Evolutionary conservation across 2,888 invertebrate species (phyloP).

Genomic region (Elmis aenea): DNA sequence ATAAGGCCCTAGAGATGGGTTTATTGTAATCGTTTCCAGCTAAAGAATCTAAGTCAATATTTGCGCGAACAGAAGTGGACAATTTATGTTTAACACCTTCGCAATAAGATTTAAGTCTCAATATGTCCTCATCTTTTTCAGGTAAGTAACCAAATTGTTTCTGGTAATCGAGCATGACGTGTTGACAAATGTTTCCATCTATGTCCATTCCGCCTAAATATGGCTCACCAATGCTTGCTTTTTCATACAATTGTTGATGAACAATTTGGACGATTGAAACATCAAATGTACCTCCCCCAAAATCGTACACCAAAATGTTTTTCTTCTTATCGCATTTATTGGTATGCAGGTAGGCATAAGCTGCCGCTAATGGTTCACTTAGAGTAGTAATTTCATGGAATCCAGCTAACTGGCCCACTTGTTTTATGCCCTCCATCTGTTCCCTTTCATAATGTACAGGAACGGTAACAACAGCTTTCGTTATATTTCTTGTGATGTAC

Average conservation of each 20-base stretch:
- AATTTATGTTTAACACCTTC: constrained; percentile 82
- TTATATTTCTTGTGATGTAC: constrained; percentile 77
- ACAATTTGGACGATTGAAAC: constrained; percentile 93
- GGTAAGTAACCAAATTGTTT: constrained; percentile 86
- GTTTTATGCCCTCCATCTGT: constrained; percentile 88
- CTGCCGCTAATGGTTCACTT: constrained; percentile 89
- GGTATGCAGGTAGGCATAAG: constrained; percentile 87
- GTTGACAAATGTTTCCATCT: constrained; percentile 85
- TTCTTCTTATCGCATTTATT: constrained; percentile 77
- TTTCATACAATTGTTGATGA: constrained; percentile 90
- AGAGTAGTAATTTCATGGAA: constrained; percentile 87
- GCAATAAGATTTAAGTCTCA: constrained; percentile 89
- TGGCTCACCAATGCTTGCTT: constrained; percentile 90
- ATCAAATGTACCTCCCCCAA: constrained; percentile 91
- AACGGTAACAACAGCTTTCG: constrained; percentile 85
- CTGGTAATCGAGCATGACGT: constrained; percentile 86
- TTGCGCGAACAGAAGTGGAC: constrained; percentile 83
- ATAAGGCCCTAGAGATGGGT: constrained; percentile 89
- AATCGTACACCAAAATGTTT: constrained; percentile 75
- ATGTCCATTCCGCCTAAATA: constrained; percentile 92
- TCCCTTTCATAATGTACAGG: constrained; percentile 91
- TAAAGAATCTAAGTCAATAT: constrained; percentile 92
- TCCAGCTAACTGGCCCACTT: constrained; percentile 86
- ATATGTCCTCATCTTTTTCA: constrained; percentile 81
- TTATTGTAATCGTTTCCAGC: constrained; percentile 97